A percentile compares a stretch with the other conserved stretches of the same genome.
Evolutionary conservation across 1,140 invertebrate species (phyloP).

Genomic region (Chlorops oryzae): DNA sequence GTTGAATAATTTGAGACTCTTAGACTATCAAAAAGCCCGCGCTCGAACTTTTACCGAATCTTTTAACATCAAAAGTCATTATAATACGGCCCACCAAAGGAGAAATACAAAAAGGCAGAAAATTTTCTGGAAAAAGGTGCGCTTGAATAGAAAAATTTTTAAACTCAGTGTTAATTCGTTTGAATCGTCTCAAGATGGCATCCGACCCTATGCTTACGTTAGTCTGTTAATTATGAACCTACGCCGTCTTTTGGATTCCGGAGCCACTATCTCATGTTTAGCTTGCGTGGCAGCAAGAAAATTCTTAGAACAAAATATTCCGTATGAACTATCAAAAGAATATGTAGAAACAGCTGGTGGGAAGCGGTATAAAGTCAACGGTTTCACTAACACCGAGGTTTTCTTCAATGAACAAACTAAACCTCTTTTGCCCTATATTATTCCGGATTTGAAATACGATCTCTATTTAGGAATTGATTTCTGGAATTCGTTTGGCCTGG

Average conservation of each 20-base stretch:
- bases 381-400: neutral
- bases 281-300: neutral
- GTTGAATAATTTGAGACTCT: neutral
- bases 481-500: conserved; percentile 11
- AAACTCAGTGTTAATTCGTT: too few relatives aligned
- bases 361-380: neutral
- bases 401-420: conserved; percentile 7
- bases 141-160: neutral
- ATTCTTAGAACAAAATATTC: neutral
- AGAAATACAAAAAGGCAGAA: conserved; percentile 4
- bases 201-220: conserved; percentile 11
- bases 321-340: neutral
- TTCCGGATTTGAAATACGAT: conserved; percentile 6
- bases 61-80: neutral
- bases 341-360: conserved; percentile 10
- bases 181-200: too few relatives aligned
- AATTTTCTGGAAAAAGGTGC: neutral
- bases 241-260: conserved; percentile 7
- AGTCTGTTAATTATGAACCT: neutral
- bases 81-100: neutral
- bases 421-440: conserved; percentile 8
- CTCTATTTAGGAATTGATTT: conserved; percentile 16
- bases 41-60: neutral
- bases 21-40: conserved; percentile 5
- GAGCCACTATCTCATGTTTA: conserved; percentile 12